Evolutionary conservation across 1,140 invertebrate species (phyloP).

Genomic region (Tetramorium simillimum): DNA sequence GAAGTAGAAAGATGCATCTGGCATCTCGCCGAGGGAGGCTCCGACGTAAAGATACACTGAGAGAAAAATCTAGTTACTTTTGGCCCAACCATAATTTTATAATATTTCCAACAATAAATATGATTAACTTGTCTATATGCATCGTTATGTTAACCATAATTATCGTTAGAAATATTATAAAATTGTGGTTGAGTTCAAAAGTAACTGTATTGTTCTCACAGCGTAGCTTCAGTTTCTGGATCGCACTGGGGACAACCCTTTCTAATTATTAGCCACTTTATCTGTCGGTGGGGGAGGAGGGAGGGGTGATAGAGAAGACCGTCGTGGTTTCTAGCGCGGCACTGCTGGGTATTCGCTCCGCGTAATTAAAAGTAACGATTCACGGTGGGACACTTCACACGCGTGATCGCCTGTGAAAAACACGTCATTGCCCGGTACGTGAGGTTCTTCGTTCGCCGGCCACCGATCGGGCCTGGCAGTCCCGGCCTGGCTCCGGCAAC

Average conservation of each 20-base stretch:
- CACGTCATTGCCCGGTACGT: background rate
- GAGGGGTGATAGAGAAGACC: conserved; percentile 19
- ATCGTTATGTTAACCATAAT: too few species aligned
- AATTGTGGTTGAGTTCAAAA: too few species aligned
- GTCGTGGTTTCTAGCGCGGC: background rate
- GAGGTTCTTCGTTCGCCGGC: conserved; percentile 10
- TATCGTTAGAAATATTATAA: too few species aligned
- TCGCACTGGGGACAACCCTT: conserved; percentile 17
- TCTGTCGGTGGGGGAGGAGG: conserved; percentile 44
- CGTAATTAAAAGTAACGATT: conserved; percentile 65
- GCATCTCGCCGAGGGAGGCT: conserved; percentile 56
- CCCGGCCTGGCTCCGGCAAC: conserved; percentile 9
- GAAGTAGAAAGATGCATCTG: conserved; percentile 44
- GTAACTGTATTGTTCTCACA: too few species aligned
- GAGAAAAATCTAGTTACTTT: too few species aligned
- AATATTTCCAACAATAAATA: too few species aligned
- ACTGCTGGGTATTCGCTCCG: background rate
- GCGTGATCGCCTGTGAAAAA: conserved; percentile 37
- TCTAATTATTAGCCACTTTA: conserved; percentile 74
- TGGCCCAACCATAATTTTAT: too few species aligned
- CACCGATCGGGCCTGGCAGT: conserved; percentile 24
- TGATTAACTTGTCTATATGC: too few species aligned
- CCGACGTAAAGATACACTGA: background rate
- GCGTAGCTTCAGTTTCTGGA: background rate
- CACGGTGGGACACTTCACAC: background rate